Conservation (phyloP, 1,140 invertebrate species). For the Dendroctonus ponderosae region DNA sequence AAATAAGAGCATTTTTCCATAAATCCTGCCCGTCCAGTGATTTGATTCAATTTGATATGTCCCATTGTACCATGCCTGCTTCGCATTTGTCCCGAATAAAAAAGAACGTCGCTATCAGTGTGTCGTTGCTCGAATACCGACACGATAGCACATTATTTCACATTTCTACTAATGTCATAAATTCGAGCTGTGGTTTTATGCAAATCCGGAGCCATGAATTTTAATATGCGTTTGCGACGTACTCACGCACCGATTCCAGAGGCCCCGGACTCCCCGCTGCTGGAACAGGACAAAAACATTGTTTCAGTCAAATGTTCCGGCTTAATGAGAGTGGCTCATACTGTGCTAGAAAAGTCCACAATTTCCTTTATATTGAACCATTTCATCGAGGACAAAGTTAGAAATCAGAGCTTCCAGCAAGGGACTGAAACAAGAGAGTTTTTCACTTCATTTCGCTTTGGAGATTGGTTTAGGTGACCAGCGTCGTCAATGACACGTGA, state of each 20-base stretch:
- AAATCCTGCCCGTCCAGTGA: background rate
- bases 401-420: too few relatives aligned
- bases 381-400: too few relatives aligned
- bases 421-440: too few relatives aligned
- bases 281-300: conserved; percentile 14
- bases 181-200: conserved; percentile 32
- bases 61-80: conserved; percentile 16
- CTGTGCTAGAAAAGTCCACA: too few relatives aligned
- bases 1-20: too few relatives aligned
- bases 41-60: conserved; percentile 11
- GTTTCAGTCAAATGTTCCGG: conserved; percentile 6
- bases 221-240: conserved; percentile 30
- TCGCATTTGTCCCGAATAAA: conserved; percentile 17
- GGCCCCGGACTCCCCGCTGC: conserved; percentile 4
- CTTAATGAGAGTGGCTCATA: background rate
- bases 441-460: too few relatives aligned
- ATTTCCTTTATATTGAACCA: too few relatives aligned
- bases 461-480: too few relatives aligned
- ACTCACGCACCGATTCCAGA: conserved; percentile 29
- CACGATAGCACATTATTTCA: conserved; percentile 30
- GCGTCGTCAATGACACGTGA: too few relatives aligned
- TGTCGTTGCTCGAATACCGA: conserved; percentile 30
- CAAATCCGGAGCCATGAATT: conserved; percentile 30
- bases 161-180: conserved; percentile 31
- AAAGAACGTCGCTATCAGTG: conserved; percentile 26